A percentile compares a stretch with the other conserved stretches of the same genome.
These are phyloP conservation scores for Atopsyche davidsoni DNA, from an alignment of 1,140 invertebrate species.

Conservation along the genomic window DNA sequence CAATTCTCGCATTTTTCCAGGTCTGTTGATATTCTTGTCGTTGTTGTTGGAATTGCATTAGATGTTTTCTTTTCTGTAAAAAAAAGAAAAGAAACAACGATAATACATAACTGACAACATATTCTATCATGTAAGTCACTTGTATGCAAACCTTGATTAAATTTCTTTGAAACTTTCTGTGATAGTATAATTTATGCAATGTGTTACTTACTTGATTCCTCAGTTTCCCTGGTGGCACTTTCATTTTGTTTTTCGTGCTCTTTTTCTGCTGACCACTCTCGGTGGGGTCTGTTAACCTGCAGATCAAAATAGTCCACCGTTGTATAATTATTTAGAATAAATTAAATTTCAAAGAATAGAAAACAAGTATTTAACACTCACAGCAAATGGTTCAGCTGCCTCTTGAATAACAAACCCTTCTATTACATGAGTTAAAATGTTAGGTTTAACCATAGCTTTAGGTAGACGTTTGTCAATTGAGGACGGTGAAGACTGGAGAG, in stretches of 20 bases:
- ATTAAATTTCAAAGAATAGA: not conserved
- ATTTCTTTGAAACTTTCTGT: too few species aligned
- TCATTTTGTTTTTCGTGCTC: slow-evolving; percentile 46
- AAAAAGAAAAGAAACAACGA: too few species aligned
- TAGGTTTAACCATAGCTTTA: slow-evolving; percentile 94
- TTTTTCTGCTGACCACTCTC: slow-evolving; percentile 44
- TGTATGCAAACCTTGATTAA: too few species aligned
- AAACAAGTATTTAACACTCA: slow-evolving; percentile 45
- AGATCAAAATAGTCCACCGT: slow-evolving; percentile 9
- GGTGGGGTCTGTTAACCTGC: slow-evolving; percentile 41
- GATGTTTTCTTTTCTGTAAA: too few species aligned
- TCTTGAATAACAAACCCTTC: slow-evolving; percentile 97
- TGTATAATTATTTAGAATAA: too few species aligned
- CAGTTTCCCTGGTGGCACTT: slow-evolving; percentile 30
- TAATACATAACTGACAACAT: too few species aligned
- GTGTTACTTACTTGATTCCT: slow-evolving; percentile 11
- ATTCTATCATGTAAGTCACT: too few species aligned
- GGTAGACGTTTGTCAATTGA: slow-evolving; percentile 62
- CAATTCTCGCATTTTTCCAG: slow-evolving; percentile 63
- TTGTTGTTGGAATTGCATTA: too few species aligned
- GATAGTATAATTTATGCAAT: too few species aligned
- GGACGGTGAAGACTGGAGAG: slow-evolving; percentile 29
- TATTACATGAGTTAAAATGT: slow-evolving; percentile 93
- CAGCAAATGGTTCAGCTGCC: slow-evolving; percentile 81
- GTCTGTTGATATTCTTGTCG: too few species aligned